Percentiles rank a stretch among this genome's conserved stretches.
These are phyloP conservation scores for Oreotragus oreotragus DNA, from an alignment of 2,113 vertebrate genomes.

Conservation along the genomic window DNA sequence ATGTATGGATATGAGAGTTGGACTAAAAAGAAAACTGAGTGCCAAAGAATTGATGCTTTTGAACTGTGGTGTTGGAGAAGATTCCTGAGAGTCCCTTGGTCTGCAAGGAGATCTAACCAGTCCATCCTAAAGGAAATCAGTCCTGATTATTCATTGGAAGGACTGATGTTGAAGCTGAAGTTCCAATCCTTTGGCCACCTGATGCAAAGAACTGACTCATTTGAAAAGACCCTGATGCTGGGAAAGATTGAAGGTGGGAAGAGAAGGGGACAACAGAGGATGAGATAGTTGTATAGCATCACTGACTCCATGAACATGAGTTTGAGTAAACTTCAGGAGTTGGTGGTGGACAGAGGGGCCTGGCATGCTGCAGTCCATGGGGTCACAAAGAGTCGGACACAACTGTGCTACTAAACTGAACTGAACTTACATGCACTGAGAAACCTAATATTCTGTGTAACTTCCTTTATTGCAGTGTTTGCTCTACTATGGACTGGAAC, in stretches of 20 bases:
- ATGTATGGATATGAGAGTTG: not conserved
- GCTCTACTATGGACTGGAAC: not conserved
- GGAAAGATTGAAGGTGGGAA: not conserved
- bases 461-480: not conserved
- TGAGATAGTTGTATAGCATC: not conserved
- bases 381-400: rapidly evolving
- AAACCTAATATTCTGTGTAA: not conserved
- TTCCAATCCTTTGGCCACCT: not conserved
- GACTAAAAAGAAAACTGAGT: not conserved
- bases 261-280: not conserved
- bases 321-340: not conserved
- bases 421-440: not conserved
- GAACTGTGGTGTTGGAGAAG: not conserved
- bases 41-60: not conserved
- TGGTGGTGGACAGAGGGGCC: not conserved
- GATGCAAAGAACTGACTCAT: not conserved
- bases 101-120: not conserved
- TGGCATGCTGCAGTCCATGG: not conserved
- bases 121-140: not conserved
- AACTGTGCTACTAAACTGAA: not conserved
- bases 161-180: not conserved
- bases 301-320: not conserved
- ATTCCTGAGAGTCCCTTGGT: not conserved
- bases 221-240: not conserved
- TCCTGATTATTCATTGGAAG: not conserved